phyloP scores from a whole-genome alignment of 2,113 vertebrate species.

The Pavo muticus region DNA sequence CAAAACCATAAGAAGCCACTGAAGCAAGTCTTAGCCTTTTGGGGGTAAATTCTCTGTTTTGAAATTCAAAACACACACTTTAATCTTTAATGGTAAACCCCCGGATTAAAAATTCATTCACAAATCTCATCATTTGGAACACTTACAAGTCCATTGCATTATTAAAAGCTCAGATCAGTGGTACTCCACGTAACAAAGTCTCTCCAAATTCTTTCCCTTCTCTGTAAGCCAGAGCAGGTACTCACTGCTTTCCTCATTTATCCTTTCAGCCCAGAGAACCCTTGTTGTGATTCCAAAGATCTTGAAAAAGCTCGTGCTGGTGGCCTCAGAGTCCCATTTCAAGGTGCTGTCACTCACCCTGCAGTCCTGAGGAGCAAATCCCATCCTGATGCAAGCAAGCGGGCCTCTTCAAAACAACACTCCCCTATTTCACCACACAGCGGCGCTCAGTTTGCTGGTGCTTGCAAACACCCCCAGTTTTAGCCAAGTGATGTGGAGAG shows the following conservation, averaged over 20 bases:
- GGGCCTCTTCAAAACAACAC: background rate
- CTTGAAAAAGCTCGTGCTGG: background rate
- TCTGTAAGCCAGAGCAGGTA: background rate
- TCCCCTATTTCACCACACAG: background rate
- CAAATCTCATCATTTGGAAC: slow-evolving; percentile 72
- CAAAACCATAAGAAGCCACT: background rate
- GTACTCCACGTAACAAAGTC: slow-evolving; percentile 47
- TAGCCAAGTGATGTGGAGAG: background rate
- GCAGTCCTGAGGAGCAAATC: background rate
- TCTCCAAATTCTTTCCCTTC: slow-evolving; percentile 34
- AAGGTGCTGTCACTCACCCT: background rate
- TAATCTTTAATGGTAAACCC: slow-evolving; percentile 78
- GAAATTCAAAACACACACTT: slow-evolving; percentile 54
- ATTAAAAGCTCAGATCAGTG: slow-evolving; percentile 65
- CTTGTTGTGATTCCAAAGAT: background rate
- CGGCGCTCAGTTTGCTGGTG: background rate
- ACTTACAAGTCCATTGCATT: slow-evolving; percentile 74
- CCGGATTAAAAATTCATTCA: slow-evolving; percentile 77
- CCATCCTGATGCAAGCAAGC: accelerated
- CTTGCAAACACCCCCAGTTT: background rate
- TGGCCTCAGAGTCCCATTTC: background rate
- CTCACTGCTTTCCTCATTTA: background rate
- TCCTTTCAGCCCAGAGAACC: slow-evolving; percentile 17
- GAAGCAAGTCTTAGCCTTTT: slow-evolving; percentile 23
- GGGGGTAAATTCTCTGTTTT: slow-evolving; percentile 49